Percentiles rank a stretch among this genome's conserved stretches.
phyloP scores from a whole-genome alignment of 2,888 invertebrate genomes.

The Agonopterix heracliana region DNA sequence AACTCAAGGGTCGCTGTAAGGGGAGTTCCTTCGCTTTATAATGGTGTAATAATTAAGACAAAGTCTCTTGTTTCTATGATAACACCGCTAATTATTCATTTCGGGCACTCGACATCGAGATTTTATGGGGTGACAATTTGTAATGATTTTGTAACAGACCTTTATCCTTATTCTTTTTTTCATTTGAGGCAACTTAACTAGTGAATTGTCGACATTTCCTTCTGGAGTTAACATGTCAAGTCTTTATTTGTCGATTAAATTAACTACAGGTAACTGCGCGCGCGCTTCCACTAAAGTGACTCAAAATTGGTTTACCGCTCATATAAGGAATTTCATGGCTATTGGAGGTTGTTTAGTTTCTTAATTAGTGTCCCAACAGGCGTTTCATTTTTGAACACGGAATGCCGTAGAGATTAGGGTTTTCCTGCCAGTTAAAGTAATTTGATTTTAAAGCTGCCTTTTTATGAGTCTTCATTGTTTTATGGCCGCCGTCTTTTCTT shows the following conservation, averaged over 20 bases:
- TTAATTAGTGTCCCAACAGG: constrained; percentile 59
- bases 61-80: constrained; percentile 59
- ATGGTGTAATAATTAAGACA: constrained; percentile 71
- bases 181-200: constrained; percentile 12
- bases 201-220: constrained; percentile 36
- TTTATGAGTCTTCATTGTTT: constrained; percentile 58
- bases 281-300: constrained; percentile 47
- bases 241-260: constrained; percentile 65
- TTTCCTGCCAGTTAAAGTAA: constrained; percentile 44
- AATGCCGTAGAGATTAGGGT: constrained; percentile 42
- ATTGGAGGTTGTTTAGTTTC: constrained; percentile 61
- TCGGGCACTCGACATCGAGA: constrained; percentile 47
- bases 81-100: constrained; percentile 66
- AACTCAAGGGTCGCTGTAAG: constrained; percentile 41
- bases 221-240: constrained; percentile 24
- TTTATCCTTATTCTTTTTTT: neutral
- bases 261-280: constrained; percentile 33
- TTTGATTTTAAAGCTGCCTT: constrained; percentile 35
- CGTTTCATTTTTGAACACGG: constrained; percentile 42
- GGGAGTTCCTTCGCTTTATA: constrained; percentile 53
- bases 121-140: constrained; percentile 61
- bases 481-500: constrained; percentile 19
- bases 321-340: constrained; percentile 69
- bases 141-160: constrained; percentile 35
- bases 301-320: constrained; percentile 64